Conservation (phyloP, 2,797 vertebrate species). For the Onychomys arenicola region DNA sequence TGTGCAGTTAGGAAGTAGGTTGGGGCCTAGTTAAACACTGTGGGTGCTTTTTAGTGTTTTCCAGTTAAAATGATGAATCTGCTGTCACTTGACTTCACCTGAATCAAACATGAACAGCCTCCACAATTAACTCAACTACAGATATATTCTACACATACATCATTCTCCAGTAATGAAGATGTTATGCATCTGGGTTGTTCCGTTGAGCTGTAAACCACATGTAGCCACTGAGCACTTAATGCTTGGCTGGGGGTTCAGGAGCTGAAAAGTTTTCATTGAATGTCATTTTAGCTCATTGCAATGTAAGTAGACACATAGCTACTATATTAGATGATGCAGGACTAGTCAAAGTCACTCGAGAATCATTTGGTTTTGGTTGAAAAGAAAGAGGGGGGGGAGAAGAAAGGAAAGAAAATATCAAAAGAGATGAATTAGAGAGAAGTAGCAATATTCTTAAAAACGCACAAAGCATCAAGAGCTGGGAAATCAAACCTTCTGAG, state of each 20-base stretch:
- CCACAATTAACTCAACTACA: not conserved
- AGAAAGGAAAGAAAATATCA: not conserved
- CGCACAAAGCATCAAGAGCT: constrained; percentile 39
- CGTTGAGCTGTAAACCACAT: not conserved
- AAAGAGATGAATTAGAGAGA: constrained; percentile 41
- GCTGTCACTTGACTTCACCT: not conserved
- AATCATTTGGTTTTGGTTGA: not conserved
- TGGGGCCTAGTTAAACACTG: not conserved
- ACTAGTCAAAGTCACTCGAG: constrained; percentile 32
- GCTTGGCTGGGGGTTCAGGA: not conserved
- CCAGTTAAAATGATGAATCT: constrained; percentile 15
- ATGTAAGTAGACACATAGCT: not conserved
- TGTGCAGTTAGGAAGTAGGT: not conserved
- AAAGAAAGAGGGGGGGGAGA: not conserved
- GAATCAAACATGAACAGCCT: not conserved
- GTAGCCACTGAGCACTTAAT: not conserved
- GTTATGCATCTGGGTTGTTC: not conserved
- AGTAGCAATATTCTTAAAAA: not conserved
- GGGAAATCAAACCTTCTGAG: constrained; percentile 1
- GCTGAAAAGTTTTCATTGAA: not conserved
- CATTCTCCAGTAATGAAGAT: not conserved
- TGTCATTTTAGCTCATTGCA: not conserved
- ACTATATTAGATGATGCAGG: not conserved
- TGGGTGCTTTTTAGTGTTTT: not conserved
- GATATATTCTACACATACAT: not conserved